Conservation (phyloP, 2,888 invertebrate genomes). For the Leptura quadrifasciata region DNA sequence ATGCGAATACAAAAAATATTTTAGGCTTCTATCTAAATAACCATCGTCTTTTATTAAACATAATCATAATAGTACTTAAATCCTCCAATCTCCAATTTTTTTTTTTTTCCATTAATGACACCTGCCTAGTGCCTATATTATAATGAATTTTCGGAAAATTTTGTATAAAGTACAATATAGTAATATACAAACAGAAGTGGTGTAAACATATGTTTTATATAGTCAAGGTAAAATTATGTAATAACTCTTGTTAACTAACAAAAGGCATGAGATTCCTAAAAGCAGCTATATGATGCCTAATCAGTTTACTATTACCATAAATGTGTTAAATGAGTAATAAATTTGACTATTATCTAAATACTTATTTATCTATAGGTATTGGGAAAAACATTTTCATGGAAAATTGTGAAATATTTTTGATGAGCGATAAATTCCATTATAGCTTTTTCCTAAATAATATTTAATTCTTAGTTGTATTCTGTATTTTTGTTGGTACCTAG, state of each 20-base stretch:
- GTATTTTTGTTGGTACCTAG: too few species aligned
- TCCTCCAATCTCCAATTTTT: too few species aligned
- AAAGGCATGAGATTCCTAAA: background rate
- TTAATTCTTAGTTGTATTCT: too few species aligned
- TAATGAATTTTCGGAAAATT: too few species aligned
- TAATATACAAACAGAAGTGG: background rate
- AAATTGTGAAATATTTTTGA: conserved; percentile 1
- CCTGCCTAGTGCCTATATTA: too few species aligned
- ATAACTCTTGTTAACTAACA: background rate
- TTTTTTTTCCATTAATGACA: too few species aligned
- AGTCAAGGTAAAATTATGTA: conserved; percentile 42
- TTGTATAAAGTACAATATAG: too few species aligned
- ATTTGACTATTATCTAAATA: too few species aligned
- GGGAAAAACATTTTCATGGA: too few species aligned
- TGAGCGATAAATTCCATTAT: conserved; percentile 12
- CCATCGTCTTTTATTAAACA: background rate
- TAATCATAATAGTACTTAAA: background rate
- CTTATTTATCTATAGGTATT: too few species aligned
- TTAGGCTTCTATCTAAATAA: background rate
- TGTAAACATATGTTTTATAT: conserved; percentile 15
- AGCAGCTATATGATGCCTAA: background rate
- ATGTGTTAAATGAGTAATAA: too few species aligned
- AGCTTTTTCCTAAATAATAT: background rate
- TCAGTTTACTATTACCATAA: too few species aligned
- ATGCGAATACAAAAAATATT: background rate